These are phyloP conservation scores for human DNA, from an alignment of 2,113 vertebrate species.

Conservation along the genomic window GRCh38 chr15:61111501-61112000, in stretches of 20 bases:
- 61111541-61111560: slow-evolving; percentile 13
- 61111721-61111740: background rate
- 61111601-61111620: background rate
- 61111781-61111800: slow-evolving; percentile 45
- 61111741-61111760: slow-evolving; percentile 27
- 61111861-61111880: background rate
- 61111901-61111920: background rate
- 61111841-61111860: slow-evolving; percentile 4
- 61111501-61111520: background rate
- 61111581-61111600: background rate
- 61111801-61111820: slow-evolving; percentile 26
- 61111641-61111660: background rate
- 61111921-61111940: slow-evolving; percentile 10
- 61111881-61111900: slow-evolving; percentile 13
- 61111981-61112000: background rate
- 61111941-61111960: background rate
- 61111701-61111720: background rate
- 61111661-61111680: background rate
- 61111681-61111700: slow-evolving; percentile 1
- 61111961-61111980: background rate
- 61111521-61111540: background rate
- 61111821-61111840: slow-evolving; percentile 51
- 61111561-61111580: background rate
- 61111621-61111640: background rate
- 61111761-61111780: slow-evolving; percentile 42